Evolutionary conservation across 2,888 invertebrate genomes (phyloP), one percentile per base, ranked within the genome.

Genomic region (Synanthedon formicaeformis): DNA sequence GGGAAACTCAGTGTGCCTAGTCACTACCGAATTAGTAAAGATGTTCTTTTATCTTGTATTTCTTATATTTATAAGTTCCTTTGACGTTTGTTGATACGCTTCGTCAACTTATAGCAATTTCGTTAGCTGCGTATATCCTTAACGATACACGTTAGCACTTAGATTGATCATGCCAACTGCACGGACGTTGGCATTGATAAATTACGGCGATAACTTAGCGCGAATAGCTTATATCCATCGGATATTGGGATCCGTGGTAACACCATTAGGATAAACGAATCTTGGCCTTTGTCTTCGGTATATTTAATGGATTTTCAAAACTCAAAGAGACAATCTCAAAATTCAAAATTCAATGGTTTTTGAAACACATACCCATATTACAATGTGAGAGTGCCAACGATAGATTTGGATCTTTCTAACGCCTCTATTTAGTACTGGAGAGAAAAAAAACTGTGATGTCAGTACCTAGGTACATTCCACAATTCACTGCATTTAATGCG

Each of bases 201-300:
- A 52, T 52, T 16, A 48, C 40, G n/a, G 4, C 52, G 49, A 49
- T 52, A 52, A 40, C 52, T 52, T 41, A 27, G 12, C 40, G 52
- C 45, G 45, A 45, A 45, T 45, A 14, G n/a, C 45, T 45, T 45
- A 45, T 45, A 45, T 45, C 45, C 45, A 45, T 45, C 45, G 13
- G 45, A 13, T 45, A 45, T 45, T 12, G 45, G 34, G 8, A 6
- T 34, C 1, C 34, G 45, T 45, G 45, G 45, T 8, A 45, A 45
- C 45, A 2, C 13, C 10, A 34, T 34, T 45, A 14, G 45, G 45
- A 45, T 45, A 45, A 34, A 34, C 34, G 34, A 13, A 45, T 45
- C 45, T 45, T 45, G 10, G 45, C 13, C 45, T 45, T 13, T 45
- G 13, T 45, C 45, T 45, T 45, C 13, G 45, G 6, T 34, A 45